Evolutionary conservation across 2,888 invertebrate genomes (phyloP), one percentile per base, ranked within the genome.

Genomic region (Nineta flava): DNA sequence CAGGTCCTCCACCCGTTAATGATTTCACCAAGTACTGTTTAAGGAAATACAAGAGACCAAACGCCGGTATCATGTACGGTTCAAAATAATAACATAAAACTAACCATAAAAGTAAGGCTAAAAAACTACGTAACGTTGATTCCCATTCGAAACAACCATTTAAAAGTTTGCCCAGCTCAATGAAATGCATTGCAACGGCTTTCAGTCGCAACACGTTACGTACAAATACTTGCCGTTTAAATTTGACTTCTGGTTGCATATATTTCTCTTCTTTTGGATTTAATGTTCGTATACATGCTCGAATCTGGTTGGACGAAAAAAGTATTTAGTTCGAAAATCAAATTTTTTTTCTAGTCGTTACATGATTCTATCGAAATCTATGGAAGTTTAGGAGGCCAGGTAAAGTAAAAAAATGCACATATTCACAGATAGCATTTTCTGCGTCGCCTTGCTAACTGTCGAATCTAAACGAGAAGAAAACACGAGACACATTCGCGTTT

Each of bases 91-190:
- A 92, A 59, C 93, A 93, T 50, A 87, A 79, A 0, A 91, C 70
- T 48, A 97, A 74, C 78, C 93, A 99, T 13, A 84, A 70, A 16
- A 87, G 68, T 47, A 97, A 77, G 1, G 94, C 91, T 41, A 86
- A 68, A 57, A 87, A 76, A 55, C 92, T 94, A 56, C 88, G 76
- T 38, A 87, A 65, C 49, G 85, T 84, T 5, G 87, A 94, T 62
- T 97, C 94, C 97, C 97, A 99, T 67, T 94, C 90, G 63, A 95
- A 93, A 65, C 94, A 95, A 65, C 91, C 91, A 73, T 94, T 90
- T 56, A 96, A 76, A 64, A 91, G 88, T 68, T 90, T 87, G 9
- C 91, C 88, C 52, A 87, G 73, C 65, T 94, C 93, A 53, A 93
- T 81, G 57, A 93, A 83, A 66, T 84, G 83, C 74, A 90, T 80